These are phyloP conservation scores for Cenopis cana DNA, from an alignment of 2,888 invertebrate genomes.

Conservation along the genomic window DNA sequence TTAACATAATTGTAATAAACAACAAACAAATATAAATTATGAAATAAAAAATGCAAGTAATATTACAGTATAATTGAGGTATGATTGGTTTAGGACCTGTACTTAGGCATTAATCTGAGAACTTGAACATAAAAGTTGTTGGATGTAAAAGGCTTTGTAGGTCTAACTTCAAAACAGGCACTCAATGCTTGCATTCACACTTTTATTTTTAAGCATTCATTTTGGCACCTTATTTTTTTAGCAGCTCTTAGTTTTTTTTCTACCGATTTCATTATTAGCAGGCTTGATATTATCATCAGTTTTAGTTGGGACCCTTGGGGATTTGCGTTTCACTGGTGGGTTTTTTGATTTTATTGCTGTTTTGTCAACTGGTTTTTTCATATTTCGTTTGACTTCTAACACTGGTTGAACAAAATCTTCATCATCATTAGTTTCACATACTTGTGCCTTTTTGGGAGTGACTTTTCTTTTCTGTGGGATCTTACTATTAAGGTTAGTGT, in stretches of 20 bases:
- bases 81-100: background rate
- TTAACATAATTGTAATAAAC: constrained; percentile 28
- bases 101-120: background rate
- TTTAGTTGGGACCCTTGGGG: constrained; percentile 45
- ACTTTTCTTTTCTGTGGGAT: constrained; percentile 44
- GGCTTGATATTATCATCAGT: constrained; percentile 40
- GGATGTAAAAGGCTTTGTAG: too few relatives aligned
- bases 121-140: background rate
- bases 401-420: constrained; percentile 48
- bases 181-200: background rate
- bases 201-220: background rate
- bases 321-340: constrained; percentile 47
- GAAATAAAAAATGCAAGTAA: constrained; percentile 15
- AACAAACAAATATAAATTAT: constrained; percentile 5
- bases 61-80: constrained; percentile 21
- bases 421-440: constrained; percentile 43
- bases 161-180: background rate
- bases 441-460: constrained; percentile 43
- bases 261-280: constrained; percentile 17
- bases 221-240: background rate
- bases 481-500: constrained; percentile 25
- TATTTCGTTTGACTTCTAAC: constrained; percentile 38
- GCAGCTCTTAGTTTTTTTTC: constrained; percentile 32
- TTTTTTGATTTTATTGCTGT: constrained; percentile 16
- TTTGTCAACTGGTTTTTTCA: background rate